These are phyloP conservation scores for Saturnia pavonia DNA, from an alignment of 2,888 invertebrate species.

Conservation along the genomic window DNA sequence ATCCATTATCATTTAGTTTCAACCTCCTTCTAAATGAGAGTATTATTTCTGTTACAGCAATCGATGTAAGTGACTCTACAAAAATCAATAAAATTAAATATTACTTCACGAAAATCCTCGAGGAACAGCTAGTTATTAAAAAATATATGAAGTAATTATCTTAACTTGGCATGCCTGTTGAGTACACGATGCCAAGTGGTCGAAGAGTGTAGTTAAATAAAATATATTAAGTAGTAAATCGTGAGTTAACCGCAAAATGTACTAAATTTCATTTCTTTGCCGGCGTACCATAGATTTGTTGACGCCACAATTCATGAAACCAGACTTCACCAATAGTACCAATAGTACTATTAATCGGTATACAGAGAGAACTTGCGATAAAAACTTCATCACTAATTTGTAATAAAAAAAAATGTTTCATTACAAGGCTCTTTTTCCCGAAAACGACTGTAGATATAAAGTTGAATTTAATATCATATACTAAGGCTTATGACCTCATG, in stretches of 20 bases:
- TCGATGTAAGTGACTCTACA: neutral
- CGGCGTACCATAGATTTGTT: neutral
- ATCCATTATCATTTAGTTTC: neutral
- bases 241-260: neutral
- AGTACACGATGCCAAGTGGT: conserved; percentile 12
- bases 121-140: neutral
- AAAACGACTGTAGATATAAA: no score
- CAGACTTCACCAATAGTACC: neutral
- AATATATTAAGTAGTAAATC: conserved; percentile 2
- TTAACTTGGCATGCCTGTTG: neutral
- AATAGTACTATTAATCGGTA: neutral
- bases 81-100: neutral
- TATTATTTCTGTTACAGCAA: neutral
- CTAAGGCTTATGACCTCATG: no score
- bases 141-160: neutral
- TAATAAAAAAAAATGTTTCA: no score
- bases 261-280: conserved; percentile 5
- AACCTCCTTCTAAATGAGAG: neutral
- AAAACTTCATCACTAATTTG: neutral
- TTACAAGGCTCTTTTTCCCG: no score
- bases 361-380: neutral
- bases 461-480: no score
- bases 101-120: neutral
- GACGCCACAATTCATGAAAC: neutral
- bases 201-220: conserved; percentile 4